Evolutionary conservation across 2,113 vertebrate species (phyloP).

Genomic region (Petaurus breviceps): DNA sequence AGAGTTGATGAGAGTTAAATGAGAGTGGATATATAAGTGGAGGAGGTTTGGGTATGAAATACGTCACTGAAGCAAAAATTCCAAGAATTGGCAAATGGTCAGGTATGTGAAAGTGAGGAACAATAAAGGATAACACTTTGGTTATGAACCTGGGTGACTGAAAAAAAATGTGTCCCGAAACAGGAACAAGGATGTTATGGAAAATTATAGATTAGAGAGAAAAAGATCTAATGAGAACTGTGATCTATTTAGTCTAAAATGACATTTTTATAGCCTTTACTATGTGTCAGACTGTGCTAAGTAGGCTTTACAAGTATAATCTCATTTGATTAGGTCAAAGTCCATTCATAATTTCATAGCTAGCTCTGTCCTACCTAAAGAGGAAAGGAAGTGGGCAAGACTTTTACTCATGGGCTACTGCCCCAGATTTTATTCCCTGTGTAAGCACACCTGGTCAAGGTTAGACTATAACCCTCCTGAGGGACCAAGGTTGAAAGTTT

Average conservation of each 20-base stretch:
- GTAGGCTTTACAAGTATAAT: not conserved
- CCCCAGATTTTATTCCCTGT: not conserved
- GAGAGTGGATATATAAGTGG: too few species aligned
- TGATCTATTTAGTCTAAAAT: not conserved
- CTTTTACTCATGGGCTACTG: not conserved
- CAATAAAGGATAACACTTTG: too few species aligned
- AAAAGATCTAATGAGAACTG: not conserved
- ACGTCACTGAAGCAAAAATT: too few species aligned
- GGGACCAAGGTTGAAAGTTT: not conserved
- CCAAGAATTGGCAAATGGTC: too few species aligned
- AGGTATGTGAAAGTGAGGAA: too few species aligned
- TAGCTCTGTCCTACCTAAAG: not conserved
- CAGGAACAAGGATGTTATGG: too few species aligned
- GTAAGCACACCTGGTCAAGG: not conserved
- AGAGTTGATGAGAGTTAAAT: too few species aligned
- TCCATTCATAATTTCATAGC: not conserved
- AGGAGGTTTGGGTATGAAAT: too few species aligned
- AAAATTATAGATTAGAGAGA: not conserved
- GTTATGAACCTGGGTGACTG: too few species aligned
- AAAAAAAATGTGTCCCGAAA: too few species aligned
- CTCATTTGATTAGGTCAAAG: not conserved
- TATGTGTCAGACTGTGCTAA: not conserved
- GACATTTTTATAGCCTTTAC: not conserved
- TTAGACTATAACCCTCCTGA: not conserved
- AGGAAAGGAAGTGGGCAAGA: not conserved